phyloP scores from a whole-genome alignment of 2,888 invertebrate genomes.

The Melanchra persicariae region DNA sequence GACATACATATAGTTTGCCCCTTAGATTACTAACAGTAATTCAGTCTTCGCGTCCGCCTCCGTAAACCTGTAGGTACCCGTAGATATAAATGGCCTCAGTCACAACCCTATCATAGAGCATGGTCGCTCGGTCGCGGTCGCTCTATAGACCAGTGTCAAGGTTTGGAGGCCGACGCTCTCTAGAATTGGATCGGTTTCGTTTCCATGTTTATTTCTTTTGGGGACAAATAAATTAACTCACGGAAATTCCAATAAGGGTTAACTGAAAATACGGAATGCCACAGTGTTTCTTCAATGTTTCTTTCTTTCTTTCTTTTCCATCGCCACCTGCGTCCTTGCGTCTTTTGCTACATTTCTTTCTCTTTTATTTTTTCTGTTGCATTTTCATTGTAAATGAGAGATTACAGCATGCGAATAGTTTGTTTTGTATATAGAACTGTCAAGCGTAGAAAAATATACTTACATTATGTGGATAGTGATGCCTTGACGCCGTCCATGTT shows the following conservation, averaged over 20 bases:
- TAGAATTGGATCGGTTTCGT: conserved; percentile 17
- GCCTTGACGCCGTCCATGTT: conserved; percentile 86
- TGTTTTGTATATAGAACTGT: neutral
- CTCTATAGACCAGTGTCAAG: conserved; percentile 56
- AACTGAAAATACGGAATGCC: no score
- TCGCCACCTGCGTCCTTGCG: neutral
- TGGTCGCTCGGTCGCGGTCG: conserved; percentile 31
- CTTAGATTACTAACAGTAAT: neutral
- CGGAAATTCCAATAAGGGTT: no score
- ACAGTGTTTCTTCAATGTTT: no score
- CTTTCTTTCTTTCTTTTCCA: no score
- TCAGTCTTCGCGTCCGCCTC: neutral
- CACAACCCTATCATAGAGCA: conserved; percentile 28
- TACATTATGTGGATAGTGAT: conserved; percentile 87
- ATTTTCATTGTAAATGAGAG: neutral
- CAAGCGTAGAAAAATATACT: conserved; percentile 68
- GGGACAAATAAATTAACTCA: neutral
- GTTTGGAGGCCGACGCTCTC: conserved; percentile 56
- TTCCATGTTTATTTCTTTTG: conserved; percentile 18
- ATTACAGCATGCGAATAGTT: neutral
- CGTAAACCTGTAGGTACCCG: no score
- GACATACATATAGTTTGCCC: neutral
- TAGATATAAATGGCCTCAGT: neutral
- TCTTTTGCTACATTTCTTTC: neutral
- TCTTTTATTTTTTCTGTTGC: neutral